Conservation (phyloP, 2,113 vertebrate genomes). For the Manacus vitellinus region DNA sequence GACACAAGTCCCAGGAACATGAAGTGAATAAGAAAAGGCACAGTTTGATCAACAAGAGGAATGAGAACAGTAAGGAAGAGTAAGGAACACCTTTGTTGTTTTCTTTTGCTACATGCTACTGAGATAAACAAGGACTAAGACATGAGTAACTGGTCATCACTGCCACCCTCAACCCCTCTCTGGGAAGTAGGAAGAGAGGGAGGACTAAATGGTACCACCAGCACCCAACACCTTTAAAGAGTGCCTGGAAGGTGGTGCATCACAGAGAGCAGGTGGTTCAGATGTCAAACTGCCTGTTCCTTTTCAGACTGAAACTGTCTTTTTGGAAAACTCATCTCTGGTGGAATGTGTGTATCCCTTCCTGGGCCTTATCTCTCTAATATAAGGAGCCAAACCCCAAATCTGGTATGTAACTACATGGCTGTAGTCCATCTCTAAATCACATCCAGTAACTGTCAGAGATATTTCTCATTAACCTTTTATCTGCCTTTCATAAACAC, state of each 20-base stretch:
- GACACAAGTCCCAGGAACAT: background rate
- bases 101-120: background rate
- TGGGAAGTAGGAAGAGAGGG: background rate
- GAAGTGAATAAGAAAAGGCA: background rate
- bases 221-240: background rate
- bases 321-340: background rate
- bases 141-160: background rate
- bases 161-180: background rate
- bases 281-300: background rate
- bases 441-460: background rate
- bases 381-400: background rate
- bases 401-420: background rate
- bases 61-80: background rate
- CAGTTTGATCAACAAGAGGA: background rate
- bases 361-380: background rate
- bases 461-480: background rate
- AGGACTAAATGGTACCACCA: background rate
- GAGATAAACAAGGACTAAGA: background rate
- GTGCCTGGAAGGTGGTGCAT: background rate
- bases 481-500: background rate
- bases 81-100: background rate
- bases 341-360: background rate
- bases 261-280: background rate
- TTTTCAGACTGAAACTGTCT: background rate
- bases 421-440: constrained; percentile 11